A percentile compares a stretch with the other conserved stretches of the same genome.
Conservation (phyloP, 2,888 invertebrate genomes). For the Watsonalla binaria region DNA sequence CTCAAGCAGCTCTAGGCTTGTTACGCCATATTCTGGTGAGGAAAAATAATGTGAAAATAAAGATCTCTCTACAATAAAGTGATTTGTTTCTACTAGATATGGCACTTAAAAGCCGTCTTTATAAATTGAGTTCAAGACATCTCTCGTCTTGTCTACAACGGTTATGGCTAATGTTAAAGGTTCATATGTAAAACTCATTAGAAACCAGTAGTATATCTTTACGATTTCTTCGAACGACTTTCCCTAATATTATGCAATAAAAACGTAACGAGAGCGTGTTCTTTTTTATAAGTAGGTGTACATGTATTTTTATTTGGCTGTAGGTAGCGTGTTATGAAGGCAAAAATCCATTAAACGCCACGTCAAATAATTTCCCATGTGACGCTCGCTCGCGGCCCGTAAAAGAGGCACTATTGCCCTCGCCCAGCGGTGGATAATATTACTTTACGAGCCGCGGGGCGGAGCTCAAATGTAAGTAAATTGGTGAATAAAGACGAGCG, state of each 20-base stretch:
- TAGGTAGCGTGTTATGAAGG: constrained; percentile 76
- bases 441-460: constrained; percentile 74
- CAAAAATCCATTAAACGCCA: constrained; percentile 78
- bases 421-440: constrained; percentile 74
- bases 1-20: constrained; percentile 83
- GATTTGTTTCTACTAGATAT: no score
- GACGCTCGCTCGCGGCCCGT: constrained; percentile 76
- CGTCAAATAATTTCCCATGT: constrained; percentile 79
- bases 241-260: constrained; percentile 15
- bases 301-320: constrained; percentile 67
- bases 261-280: constrained; percentile 26
- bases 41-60: neutral
- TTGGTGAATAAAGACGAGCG: constrained; percentile 72
- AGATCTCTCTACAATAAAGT: neutral
- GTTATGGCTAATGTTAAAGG: no score
- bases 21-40: constrained; percentile 50
- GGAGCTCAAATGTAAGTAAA: constrained; percentile 72
- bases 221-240: no score
- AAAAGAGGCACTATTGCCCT: constrained; percentile 77
- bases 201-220: neutral
- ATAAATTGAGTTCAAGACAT: no score
- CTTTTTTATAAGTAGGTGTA: constrained; percentile 30
- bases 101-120: no score
- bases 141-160: no score
- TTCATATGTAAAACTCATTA: no score